Base-by-base conservation (phyloP, 1,140 invertebrate genomes). In the Aphaenogaster rudis region DNA sequence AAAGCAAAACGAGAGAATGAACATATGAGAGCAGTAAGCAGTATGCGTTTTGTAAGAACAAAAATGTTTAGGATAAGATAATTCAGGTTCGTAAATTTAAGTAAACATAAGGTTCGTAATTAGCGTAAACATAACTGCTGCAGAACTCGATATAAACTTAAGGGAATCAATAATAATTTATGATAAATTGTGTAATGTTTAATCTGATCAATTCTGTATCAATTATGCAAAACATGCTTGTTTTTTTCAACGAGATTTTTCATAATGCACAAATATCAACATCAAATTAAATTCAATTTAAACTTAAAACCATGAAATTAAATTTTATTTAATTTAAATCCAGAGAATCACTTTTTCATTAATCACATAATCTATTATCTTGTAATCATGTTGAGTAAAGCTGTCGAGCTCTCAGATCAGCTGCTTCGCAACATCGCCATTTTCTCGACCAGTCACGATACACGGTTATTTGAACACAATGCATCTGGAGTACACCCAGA, bases 381-480 rank as follows among this genome's bases (percentile, higher is more conserved):
- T 66, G n/a, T 5, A 42, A 42, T 66, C 9, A 33, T 13, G n/a
- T 45, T n/a, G 64, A 45, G 11, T 21, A 67, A 42, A 45, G 64
- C n/a, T 45, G 64, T 13, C n/a, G 6, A 45, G 64, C 5, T 48
- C 39, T 28, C 39, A 28, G 42, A 48, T 39, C 36, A 42, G 66
- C 42, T 50, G 42, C 11, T 45, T 13, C 21, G 64, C 39, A 50
- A 69, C 45, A 69, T 28, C 21, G 66, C 42, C 66, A 69, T 69
- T 69, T 69, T 69, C 66, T 50, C 66, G 42, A 48, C 57, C 66
- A 28, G 39, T 67, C 64, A 67, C 64, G 39, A 48, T 67, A 67
- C 64, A 67, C 64, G 64, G 39, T 6, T 67, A 42, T 67, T 21
- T 2, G 42, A 15, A 33, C 42, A 69, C 66, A 42, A 50, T 13